These are phyloP conservation scores for Cotesia typhae DNA, from an alignment of 1,140 invertebrate species.

Conservation along the genomic window DNA sequence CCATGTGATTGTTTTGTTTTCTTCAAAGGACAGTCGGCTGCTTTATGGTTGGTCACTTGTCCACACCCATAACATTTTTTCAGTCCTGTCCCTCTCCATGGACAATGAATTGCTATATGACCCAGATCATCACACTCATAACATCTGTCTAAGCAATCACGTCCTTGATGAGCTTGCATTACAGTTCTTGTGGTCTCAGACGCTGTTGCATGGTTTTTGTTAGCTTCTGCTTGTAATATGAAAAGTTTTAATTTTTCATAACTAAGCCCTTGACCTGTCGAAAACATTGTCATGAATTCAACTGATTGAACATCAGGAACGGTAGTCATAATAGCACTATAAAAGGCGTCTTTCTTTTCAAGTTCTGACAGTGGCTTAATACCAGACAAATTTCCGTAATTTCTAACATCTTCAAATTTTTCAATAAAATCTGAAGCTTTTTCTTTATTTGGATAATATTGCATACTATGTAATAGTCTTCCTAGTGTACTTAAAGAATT, in stretches of 20 bases:
- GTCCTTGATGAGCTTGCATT: neutral
- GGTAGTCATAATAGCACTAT: constrained; percentile 34
- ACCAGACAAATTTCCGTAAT: neutral
- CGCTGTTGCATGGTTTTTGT: constrained; percentile 23
- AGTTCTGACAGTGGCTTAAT: constrained; percentile 28
- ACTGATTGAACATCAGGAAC: constrained; percentile 37
- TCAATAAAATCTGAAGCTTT: too few relatives aligned
- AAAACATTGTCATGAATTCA: constrained; percentile 35
- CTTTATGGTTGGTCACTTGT: neutral
- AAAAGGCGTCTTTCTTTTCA: constrained; percentile 44
- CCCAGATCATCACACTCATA: constrained; percentile 27
- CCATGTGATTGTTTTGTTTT: constrained; percentile 13
- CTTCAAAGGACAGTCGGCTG: neutral
- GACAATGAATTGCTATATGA: constrained; percentile 18
- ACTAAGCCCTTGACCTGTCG: constrained; percentile 31
- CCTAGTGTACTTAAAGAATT: too few relatives aligned
- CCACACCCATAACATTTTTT: neutral
- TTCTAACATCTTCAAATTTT: neutral
- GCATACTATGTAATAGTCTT: too few relatives aligned
- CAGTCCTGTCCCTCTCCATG: constrained; percentile 2
- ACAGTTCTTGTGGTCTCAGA: constrained; percentile 6
- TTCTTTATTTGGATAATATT: too few relatives aligned
- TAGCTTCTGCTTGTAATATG: constrained; percentile 37
- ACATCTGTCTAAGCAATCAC: constrained; percentile 6
- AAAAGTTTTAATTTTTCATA: constrained; percentile 41